Evolutionary conservation across 2,797 vertebrate species (phyloP).

Genomic region (Esox lucius): DNA sequence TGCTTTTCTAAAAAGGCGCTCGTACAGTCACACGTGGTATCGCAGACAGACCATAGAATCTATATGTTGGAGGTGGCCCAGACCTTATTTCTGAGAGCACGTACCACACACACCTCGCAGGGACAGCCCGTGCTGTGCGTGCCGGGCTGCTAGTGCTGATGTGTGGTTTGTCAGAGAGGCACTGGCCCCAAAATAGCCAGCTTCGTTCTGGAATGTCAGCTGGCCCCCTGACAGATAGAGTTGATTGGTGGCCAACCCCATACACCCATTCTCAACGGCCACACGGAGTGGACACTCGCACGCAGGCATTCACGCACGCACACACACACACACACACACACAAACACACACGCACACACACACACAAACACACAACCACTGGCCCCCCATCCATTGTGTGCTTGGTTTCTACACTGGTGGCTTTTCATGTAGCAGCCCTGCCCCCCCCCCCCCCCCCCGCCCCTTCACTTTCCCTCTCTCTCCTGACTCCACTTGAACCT

Average conservation of each 20-base stretch:
- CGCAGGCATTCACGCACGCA: constrained; percentile 36
- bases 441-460: neutral
- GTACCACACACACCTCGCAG: constrained; percentile 8
- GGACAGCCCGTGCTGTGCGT: constrained; percentile 38
- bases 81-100: neutral
- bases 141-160: constrained; percentile 52
- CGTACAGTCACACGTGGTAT: neutral
- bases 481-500: neutral
- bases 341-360: too few species aligned
- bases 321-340: constrained; percentile 44
- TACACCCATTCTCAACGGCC: neutral
- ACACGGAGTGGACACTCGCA: neutral
- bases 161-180: constrained; percentile 63
- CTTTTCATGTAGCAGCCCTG: neutral
- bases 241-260: neutral
- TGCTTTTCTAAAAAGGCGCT: neutral
- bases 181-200: constrained; percentile 64
- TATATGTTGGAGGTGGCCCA: neutral
- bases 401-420: neutral
- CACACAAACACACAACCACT: too few species aligned
- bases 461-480: too few species aligned
- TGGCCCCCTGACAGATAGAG: constrained; percentile 18
- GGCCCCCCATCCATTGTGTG: constrained; percentile 2
- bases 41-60: neutral
- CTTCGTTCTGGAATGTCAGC: constrained; percentile 65